phyloP scores from a whole-genome alignment of 92 coral and sea anemone species.

The Galaxea fascicularis region DNA sequence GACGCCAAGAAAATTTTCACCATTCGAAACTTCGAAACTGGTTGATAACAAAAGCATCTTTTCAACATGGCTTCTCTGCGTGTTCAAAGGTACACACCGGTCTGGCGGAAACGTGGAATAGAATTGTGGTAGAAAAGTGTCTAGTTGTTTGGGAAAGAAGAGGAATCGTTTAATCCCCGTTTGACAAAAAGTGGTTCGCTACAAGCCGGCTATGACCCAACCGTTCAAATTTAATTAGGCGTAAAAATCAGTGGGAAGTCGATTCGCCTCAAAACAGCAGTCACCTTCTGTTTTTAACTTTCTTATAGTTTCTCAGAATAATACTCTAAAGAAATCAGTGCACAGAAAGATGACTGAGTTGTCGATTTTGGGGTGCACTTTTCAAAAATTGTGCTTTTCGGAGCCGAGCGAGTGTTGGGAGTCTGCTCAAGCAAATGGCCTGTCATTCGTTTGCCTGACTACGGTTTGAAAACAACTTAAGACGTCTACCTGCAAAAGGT shows the following conservation, averaged over 20 bases:
- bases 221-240: conserved; percentile 51
- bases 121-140: conserved; percentile 39
- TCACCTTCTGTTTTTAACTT: conserved; percentile 44
- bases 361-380: not conserved
- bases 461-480: conserved; percentile 13
- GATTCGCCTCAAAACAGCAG: not conserved
- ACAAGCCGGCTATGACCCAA: conserved; percentile 18
- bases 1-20: conserved; percentile 61
- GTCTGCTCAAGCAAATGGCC: conserved; percentile 6
- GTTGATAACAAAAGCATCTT: conserved; percentile 33
- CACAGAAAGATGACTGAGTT: not conserved
- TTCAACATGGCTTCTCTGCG: conserved; percentile 31
- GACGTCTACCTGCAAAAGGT: conserved; percentile 17
- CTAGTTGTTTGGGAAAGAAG: conserved; percentile 18
- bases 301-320: not conserved
- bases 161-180: conserved; percentile 33
- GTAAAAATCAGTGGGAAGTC: conserved; percentile 47
- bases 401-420: too few relatives aligned
- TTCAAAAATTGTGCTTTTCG: not conserved
- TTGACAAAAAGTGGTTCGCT: conserved; percentile 43
- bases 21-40: conserved; percentile 6
- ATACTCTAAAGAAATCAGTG: not conserved
- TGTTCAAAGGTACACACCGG: conserved; percentile 14
- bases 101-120: conserved; percentile 25
- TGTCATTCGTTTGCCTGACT: conserved; percentile 29